Evolutionary conservation across 2,797 vertebrate genomes (phyloP).

Genomic region (Denticeps clupeoides): DNA sequence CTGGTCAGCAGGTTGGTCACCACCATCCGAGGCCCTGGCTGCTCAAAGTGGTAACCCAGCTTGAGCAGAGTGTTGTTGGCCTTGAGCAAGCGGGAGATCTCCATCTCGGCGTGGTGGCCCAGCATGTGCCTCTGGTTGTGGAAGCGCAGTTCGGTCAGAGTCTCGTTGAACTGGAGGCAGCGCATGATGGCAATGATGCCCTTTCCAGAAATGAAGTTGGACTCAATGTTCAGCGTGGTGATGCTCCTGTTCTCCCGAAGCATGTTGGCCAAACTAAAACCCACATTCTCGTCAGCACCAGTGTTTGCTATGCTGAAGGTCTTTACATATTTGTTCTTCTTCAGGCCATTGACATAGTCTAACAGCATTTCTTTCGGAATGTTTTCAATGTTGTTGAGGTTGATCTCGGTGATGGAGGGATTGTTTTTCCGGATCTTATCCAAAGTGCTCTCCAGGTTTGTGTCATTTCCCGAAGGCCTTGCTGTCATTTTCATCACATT

Average conservation of each 20-base stretch:
- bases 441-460: constrained; percentile 84
- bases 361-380: constrained; percentile 92
- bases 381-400: constrained; percentile 97
- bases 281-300: constrained; percentile 80
- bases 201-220: constrained; percentile 87
- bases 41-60: constrained; percentile 94
- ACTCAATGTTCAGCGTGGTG: constrained; percentile 83
- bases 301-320: constrained; percentile 89
- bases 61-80: constrained; percentile 90
- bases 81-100: constrained; percentile 86
- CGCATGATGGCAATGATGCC: constrained; percentile 88
- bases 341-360: constrained; percentile 83
- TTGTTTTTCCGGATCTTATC: constrained; percentile 76
- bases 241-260: constrained; percentile 89
- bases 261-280: constrained; percentile 87
- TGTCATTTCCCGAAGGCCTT: constrained; percentile 92
- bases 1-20: constrained; percentile 90
- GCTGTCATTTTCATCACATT: constrained; percentile 83
- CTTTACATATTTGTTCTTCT: constrained; percentile 86
- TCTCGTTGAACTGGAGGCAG: constrained; percentile 95
- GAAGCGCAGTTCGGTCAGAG: constrained; percentile 84
- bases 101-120: constrained; percentile 94
- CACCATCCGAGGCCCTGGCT: constrained; percentile 91
- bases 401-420: constrained; percentile 76
- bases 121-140: constrained; percentile 97